phyloP scores from a whole-genome alignment of 2,888 invertebrate genomes.

The Asteroscopus sphinx region DNA sequence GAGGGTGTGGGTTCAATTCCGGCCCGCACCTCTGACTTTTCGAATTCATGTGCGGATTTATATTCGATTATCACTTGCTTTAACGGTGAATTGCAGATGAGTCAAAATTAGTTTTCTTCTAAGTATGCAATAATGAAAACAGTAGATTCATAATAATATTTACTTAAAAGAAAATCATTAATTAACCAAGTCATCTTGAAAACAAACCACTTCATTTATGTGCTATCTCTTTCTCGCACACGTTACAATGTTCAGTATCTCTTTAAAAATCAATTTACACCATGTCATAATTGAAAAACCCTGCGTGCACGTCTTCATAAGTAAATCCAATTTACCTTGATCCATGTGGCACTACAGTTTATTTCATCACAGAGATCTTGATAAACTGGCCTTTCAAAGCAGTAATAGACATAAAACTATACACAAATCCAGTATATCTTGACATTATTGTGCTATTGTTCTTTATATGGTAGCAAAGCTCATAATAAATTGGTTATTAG shows the following conservation, averaged over 20 bases:
- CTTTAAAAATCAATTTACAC: neutral
- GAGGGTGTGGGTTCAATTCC: too few species aligned
- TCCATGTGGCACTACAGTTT: neutral
- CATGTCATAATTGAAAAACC: conserved; percentile 25
- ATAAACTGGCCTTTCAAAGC: neutral
- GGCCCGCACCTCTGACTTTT: too few species aligned
- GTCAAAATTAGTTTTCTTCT: too few species aligned
- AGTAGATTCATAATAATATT: too few species aligned
- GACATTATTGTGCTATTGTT: neutral
- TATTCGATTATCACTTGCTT: too few species aligned
- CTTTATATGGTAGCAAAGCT: neutral
- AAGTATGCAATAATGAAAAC: too few species aligned
- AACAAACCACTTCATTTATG: neutral
- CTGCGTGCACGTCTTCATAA: neutral
- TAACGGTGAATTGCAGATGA: too few species aligned
- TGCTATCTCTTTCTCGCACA: conserved; percentile 18
- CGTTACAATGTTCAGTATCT: neutral
- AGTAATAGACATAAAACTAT: neutral
- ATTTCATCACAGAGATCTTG: neutral
- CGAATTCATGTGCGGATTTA: too few species aligned
- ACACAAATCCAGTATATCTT: neutral
- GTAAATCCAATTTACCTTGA: conserved; percentile 10
- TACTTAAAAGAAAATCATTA: too few species aligned
- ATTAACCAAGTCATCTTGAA: neutral
- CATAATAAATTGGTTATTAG: conserved; percentile 2